phyloP scores from a whole-genome alignment of 2,888 invertebrate genomes.

The Cerastis leucographa region DNA sequence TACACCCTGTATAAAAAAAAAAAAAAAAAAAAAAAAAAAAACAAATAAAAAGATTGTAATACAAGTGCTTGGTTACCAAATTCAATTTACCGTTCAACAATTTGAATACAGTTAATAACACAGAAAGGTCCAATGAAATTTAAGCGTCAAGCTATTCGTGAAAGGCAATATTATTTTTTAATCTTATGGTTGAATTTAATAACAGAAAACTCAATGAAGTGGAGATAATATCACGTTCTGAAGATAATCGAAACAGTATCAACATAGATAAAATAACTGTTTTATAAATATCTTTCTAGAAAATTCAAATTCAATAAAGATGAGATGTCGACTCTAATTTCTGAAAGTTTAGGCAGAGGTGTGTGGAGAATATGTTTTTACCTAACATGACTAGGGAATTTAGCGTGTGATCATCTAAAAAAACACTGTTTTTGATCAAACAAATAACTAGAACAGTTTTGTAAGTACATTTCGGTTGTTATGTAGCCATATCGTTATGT shows the following conservation, averaged over 20 bases:
- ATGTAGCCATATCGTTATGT: background rate
- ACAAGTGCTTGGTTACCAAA: conserved; percentile 18
- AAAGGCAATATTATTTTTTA: conserved; percentile 59
- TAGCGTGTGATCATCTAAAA: too few species aligned
- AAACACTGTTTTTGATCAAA: too few species aligned
- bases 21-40: too few species aligned
- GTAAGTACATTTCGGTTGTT: too few species aligned
- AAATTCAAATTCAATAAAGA: background rate
- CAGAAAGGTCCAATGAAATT: conserved; percentile 35
- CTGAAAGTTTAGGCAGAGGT: background rate
- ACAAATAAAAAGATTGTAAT: conserved; percentile 19
- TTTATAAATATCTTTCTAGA: background rate
- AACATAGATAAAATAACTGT: background rate
- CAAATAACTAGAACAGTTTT: too few species aligned
- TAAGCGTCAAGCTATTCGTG: conserved; percentile 25
- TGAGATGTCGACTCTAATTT: background rate
- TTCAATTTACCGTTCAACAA: conserved; percentile 34
- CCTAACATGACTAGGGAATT: too few species aligned
- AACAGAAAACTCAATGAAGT: conserved; percentile 17
- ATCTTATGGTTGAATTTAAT: conserved; percentile 41
- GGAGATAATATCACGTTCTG: conserved; percentile 37
- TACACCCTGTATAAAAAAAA: too few species aligned
- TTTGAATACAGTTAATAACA: conserved; percentile 44
- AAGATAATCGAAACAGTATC: conserved; percentile 34
- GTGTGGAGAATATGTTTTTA: too few species aligned